Evolutionary conservation across 2,797 vertebrate species (phyloP).

Genomic region (Adelosebastes latens): DNA sequence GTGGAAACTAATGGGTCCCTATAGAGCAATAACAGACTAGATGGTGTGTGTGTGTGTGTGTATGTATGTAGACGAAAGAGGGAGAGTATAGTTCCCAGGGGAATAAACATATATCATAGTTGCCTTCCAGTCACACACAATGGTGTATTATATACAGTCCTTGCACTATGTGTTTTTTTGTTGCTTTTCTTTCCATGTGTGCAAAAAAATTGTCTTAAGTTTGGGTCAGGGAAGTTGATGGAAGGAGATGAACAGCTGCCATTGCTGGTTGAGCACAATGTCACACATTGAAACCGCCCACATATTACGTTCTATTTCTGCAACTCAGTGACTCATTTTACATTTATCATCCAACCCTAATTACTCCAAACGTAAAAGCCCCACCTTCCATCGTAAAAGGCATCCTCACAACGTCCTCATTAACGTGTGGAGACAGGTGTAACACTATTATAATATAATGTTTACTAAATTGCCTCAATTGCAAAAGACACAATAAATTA

Average conservation of each 20-base stretch:
- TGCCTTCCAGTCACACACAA: conserved; percentile 11
- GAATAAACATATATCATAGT: conserved; percentile 26
- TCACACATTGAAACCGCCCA: not conserved
- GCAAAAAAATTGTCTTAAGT: not conserved
- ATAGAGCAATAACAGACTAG: conserved; percentile 28
- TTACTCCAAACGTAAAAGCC: not conserved
- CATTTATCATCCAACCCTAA: not conserved
- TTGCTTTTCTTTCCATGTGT: not conserved
- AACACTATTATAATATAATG: not conserved
- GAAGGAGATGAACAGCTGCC: conserved; percentile 23
- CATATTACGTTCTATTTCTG: not conserved
- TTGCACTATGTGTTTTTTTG: not conserved
- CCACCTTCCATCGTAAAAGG: not conserved
- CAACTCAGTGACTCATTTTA: not conserved
- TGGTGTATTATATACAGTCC: not conserved
- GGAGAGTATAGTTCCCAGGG: conserved; percentile 7
- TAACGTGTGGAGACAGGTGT: not conserved
- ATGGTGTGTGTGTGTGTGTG: conserved; percentile 5
- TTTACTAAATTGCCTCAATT: not conserved
- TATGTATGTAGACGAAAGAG: conserved; percentile 1
- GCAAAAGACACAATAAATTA: not conserved
- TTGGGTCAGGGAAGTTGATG: not conserved
- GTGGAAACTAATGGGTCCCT: conserved; percentile 43
- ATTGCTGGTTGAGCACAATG: not conserved
- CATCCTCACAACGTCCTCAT: not conserved